phyloP scores from a whole-genome alignment of 2,888 invertebrate genomes.

The Gortyna flavago region DNA sequence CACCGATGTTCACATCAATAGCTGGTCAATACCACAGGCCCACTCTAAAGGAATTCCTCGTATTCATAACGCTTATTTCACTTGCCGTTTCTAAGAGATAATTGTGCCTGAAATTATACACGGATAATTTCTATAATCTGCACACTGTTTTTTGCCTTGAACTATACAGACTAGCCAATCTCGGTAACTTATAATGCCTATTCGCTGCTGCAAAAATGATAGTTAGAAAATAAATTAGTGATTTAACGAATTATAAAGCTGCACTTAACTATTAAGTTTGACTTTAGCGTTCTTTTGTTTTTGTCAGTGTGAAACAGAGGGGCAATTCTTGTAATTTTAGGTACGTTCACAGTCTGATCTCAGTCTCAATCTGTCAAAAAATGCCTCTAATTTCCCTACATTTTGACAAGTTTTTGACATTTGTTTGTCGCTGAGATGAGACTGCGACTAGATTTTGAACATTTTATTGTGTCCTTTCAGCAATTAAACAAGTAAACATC shows the following conservation, averaged over 20 bases:
- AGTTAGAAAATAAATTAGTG: conserved; percentile 4
- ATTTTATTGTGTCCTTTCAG: conserved; percentile 2
- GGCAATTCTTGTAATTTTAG: too few species aligned
- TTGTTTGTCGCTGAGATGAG: too few species aligned
- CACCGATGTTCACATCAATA: conserved; percentile 42
- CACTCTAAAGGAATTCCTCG: conserved; percentile 47
- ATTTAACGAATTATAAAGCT: conserved; percentile 15
- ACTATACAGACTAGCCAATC: conserved; percentile 40
- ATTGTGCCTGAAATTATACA: conserved; percentile 34
- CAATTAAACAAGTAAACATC: not conserved
- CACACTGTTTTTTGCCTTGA: conserved; percentile 52
- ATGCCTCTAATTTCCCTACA: too few species aligned
- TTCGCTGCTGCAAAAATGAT: conserved; percentile 25
- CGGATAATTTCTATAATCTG: conserved; percentile 48
- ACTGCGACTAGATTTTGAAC: too few species aligned
- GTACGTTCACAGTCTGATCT: too few species aligned
- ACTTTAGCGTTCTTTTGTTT: conserved; percentile 4
- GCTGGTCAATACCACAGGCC: conserved; percentile 35
- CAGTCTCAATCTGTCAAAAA: too few species aligned
- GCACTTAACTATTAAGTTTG: conserved; percentile 7
- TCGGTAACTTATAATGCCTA: conserved; percentile 14
- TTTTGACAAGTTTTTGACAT: too few species aligned
- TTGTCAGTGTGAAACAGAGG: not conserved
- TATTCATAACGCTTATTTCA: conserved; percentile 39
- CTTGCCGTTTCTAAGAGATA: conserved; percentile 32